Evolutionary conservation across 2,888 invertebrate species (phyloP).

Genomic region (Noctua pronuba): DNA sequence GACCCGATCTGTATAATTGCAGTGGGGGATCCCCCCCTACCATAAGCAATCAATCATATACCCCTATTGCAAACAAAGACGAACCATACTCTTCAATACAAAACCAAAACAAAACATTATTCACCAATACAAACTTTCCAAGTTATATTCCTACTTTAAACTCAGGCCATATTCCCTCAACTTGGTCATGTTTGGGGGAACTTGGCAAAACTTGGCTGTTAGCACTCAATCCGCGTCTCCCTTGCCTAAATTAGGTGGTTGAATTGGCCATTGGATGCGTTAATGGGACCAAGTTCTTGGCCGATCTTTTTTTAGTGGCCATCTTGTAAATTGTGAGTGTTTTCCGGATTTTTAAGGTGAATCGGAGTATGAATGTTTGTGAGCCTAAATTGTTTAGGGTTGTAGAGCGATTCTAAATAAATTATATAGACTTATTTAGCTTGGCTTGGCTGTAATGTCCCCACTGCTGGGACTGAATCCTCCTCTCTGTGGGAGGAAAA

Average conservation of each 20-base stretch:
- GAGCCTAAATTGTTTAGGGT: not conserved
- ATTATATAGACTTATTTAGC: not conserved
- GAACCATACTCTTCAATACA: conserved; percentile 6
- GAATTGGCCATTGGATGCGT: conserved; percentile 67
- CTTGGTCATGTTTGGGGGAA: conserved; percentile 20
- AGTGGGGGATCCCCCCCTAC: not conserved
- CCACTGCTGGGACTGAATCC: too few relatives aligned
- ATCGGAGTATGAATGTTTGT: not conserved
- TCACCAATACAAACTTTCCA: conserved; percentile 30
- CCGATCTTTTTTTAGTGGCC: conserved; percentile 58
- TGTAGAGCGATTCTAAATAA: not conserved
- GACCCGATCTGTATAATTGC: not conserved
- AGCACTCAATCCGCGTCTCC: conserved; percentile 59
- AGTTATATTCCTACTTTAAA: conserved; percentile 56
- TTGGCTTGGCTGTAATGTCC: not conserved
- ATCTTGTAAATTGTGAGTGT: conserved; percentile 23
- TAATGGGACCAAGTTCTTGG: conserved; percentile 65
- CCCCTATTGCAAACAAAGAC: conserved; percentile 24
- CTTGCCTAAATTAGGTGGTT: conserved; percentile 60
- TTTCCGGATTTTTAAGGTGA: conserved; percentile 19
- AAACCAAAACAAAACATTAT: conserved; percentile 42
- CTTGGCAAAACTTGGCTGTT: conserved; percentile 62
- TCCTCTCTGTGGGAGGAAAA: too few relatives aligned
- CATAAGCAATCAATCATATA: conserved; percentile 38
- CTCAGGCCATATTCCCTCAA: conserved; percentile 48